Base-by-base conservation (phyloP, 2,113 vertebrate genomes). In the Grantiella picta region DNA sequence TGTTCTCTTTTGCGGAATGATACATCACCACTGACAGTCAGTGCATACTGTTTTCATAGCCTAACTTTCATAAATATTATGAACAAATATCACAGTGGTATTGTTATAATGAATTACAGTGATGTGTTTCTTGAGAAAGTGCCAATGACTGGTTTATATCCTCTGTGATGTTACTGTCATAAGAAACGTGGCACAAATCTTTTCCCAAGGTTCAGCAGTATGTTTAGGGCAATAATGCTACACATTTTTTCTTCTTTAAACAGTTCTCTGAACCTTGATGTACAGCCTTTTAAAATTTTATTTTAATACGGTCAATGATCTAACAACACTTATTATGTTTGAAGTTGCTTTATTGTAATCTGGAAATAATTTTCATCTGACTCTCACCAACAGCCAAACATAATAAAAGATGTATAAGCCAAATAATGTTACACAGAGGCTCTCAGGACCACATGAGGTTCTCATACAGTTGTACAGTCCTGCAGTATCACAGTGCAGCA, bases 71-170 rank as follows among this genome's bases (percentile, higher is more conserved):
- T 97, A 98, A 98, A 97, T 97, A 98, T 97, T 97, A 97, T 28
- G 90, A 98, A 95, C 82, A 96, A 97, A 97, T 96, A 98, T 94
- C 97, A 96, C 92, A 96, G 95, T 95, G 92, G 96, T 95, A 97
- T 96, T 97, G 96, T 96, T 98, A 90, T 95, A 97, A 97, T 89
- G 86, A 97, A 97, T 97, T 97, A 96, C 96, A 97, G 96, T 94
- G 96, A 98, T 97, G 96, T 96, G 95, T 97, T 98, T 97, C 96
- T 96, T 97, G 97, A 98, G 95, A 97, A 94, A 88, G 91, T 94
- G 98, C 96, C 97, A 97, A 63, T 88, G 97, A 97, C 98, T 97
- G 97, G 86, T 97, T 98, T 98, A 98, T 97, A 95, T 97, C 92
- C 84, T 96, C 85, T 25, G 42, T 96, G 95, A 97, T 90, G 96